Base-by-base conservation (phyloP, 2,888 invertebrate species). In the Euzophera pinguis region DNA sequence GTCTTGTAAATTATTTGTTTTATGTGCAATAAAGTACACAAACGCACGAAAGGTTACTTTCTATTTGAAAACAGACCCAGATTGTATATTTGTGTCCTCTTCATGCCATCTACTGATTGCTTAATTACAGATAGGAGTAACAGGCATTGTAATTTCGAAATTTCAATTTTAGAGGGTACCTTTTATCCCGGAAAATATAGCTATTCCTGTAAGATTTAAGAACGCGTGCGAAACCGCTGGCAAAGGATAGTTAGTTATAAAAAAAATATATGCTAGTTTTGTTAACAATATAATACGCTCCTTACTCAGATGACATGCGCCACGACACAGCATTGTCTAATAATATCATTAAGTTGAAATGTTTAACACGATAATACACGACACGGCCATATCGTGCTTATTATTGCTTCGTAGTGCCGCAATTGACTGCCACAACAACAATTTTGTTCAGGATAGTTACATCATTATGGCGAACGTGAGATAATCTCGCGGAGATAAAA, bases 361-460 rank as follows among this genome's bases (percentile, higher is more conserved):
- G 66, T 67, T 75, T 68, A 75, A 72, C 71, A 66, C 66, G 62
- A 67, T 66, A 73, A 73, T 71, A 67, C 59, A 62, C 61, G 57
- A 67, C 59, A 62, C 61, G 57, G 60, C 54, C 62, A 63, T 63
- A 75, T 78, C 74, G 73, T 49, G 55, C 64, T 68, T 69, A 71
- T 75, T 73, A 75, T 66, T 56, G 63, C 62, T 65, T 53, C 57
- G 69, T 65, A 71, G 70, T 63, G 67, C 69, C 61, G 73, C 70
- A 78, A 79, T 73, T 77, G 69, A 65, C 62, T 59, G 57, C 65
- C 62, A 65, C 63, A 64, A 73, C 70, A 67, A 70, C 64, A 60
- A 65, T 68, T 66, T 65, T 52, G 64, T 64, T 72, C 22, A 22
- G 67, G 67, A 61, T 72, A 74, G 71, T 74, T 78, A 71, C 71